A percentile compares a stretch with the other conserved stretches of the same genome.
phyloP scores from a whole-genome alignment of 2,888 invertebrate genomes.

The Steinernema carpocapsae region DNA sequence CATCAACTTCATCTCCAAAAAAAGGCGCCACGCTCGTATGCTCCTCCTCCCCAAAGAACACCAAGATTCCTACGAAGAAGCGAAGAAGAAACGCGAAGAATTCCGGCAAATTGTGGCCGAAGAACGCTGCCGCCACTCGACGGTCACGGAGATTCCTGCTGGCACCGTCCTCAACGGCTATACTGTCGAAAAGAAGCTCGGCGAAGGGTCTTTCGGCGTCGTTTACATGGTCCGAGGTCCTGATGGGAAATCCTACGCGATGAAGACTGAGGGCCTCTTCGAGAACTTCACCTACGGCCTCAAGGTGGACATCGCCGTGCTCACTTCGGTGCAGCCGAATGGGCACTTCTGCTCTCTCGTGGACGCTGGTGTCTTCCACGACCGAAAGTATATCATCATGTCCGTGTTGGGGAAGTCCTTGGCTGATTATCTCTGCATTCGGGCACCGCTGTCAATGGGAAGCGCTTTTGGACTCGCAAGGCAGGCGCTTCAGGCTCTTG shows the following conservation, averaged over 20 bases:
- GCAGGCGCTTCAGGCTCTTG: not conserved
- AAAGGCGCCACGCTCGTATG: not conserved
- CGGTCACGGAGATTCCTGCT: not conserved
- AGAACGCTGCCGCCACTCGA: not conserved
- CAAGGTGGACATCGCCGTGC: constrained; percentile 9
- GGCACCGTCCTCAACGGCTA: not conserved
- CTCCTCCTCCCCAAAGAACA: not conserved
- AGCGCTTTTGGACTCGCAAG: not conserved
- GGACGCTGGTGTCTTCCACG: constrained; percentile 13
- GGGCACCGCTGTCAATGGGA: not conserved
- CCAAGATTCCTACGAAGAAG: not conserved
- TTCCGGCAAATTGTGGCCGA: not conserved
- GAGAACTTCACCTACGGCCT: constrained; percentile 6
- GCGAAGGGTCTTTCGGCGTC: not conserved
- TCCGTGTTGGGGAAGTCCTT: not conserved
- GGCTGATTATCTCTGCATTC: not conserved
- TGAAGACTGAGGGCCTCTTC: not conserved
- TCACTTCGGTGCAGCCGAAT: not conserved
- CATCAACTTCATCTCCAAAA: not conserved
- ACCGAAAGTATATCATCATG: constrained; percentile 16
- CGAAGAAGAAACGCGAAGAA: constrained; percentile 14
- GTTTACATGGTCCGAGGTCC: not conserved
- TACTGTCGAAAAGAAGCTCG: not conserved
- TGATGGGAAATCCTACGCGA: not conserved
- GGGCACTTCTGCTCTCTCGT: not conserved